Percentiles rank a stretch among this genome's conserved stretches.
phyloP scores from a whole-genome alignment of 1,140 invertebrate genomes.

The Gerris buenoi region DNA sequence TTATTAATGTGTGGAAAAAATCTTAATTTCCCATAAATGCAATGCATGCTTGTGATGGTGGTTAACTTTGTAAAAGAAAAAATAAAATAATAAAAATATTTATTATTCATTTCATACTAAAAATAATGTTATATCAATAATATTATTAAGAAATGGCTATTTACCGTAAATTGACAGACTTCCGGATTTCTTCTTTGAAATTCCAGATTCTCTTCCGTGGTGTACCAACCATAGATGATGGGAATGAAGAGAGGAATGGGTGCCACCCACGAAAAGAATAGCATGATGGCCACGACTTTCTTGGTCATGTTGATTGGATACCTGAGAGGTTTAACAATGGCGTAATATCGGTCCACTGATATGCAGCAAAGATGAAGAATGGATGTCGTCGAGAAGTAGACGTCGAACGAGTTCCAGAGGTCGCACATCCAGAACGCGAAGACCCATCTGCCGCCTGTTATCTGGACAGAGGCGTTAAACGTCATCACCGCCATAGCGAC shows the following conservation, averaged over 20 bases:
- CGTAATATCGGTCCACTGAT: constrained; percentile 83
- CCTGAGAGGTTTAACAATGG: constrained; percentile 73
- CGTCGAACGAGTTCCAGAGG: constrained; percentile 86
- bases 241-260: constrained; percentile 88
- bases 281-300: constrained; percentile 61
- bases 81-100: no score
- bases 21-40: no score
- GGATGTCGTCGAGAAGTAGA: constrained; percentile 86
- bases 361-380: constrained; percentile 91
- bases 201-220: constrained; percentile 55
- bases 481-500: constrained; percentile 87
- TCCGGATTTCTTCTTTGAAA: constrained; percentile 7
- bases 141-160: constrained; percentile 63
- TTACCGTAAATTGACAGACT: constrained; percentile 9
- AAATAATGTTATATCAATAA: constrained; percentile 27
- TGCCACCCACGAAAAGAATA: constrained; percentile 75
- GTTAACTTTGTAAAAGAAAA: no score
- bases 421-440: constrained; percentile 83
- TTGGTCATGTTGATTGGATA: constrained; percentile 78
- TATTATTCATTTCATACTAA: no score
- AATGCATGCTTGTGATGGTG: no score
- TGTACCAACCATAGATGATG: constrained; percentile 86
- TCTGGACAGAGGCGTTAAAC: constrained; percentile 79
- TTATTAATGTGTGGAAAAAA: no score
- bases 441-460: constrained; percentile 64